Evolutionary conservation across 2,888 invertebrate species (phyloP), one percentile per base, ranked within the genome.

Genomic region (Amphimallon solstitiale): DNA sequence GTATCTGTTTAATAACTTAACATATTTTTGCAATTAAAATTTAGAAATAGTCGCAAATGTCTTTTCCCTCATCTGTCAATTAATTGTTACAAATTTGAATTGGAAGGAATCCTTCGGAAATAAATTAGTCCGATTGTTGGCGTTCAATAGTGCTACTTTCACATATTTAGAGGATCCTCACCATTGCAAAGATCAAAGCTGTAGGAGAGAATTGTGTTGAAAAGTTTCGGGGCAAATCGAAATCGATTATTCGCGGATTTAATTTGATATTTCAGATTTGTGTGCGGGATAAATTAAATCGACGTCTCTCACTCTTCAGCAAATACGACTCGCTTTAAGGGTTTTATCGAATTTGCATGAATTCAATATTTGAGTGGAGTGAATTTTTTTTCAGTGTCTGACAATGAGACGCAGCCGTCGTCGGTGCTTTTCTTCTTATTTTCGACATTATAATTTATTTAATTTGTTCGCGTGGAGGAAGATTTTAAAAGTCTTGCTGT

Each of bases 201-300:
- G n/a, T n/a, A 51, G 9, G 35, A 23, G 34, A 15, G 51, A 51
- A 29, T 51, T 34, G 35, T 51, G 51, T 14, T 51, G 34, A 51
- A 34, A 51, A 35, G 29, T 51, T 51, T 40, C 38, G 37, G n/a
- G 40, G 23, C 54, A 38, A 54, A 54, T 54, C 54, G 38, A 54
- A 54, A 54, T 54, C 54, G 54, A 54, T 54, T 54, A 54, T 54
- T 10, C 12, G 12, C 23, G 40, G 10, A 54, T 54, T 54, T 54
- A 54, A 54, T 54, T 54, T 54, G 54, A 38, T 54, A 54, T 38
- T 54, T 54, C 54, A 23, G 54, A 40, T 38, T 38, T 38, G 40
- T 54, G 40, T 40, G 54, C 19, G 54, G 38, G 54, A 54, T 54
- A 54, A 54, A 54, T 54, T 54, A 54, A 54, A 54, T 54, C 54